Evolutionary conservation across 2,888 invertebrate genomes (phyloP).

Genomic region (Anaspis maculata): DNA sequence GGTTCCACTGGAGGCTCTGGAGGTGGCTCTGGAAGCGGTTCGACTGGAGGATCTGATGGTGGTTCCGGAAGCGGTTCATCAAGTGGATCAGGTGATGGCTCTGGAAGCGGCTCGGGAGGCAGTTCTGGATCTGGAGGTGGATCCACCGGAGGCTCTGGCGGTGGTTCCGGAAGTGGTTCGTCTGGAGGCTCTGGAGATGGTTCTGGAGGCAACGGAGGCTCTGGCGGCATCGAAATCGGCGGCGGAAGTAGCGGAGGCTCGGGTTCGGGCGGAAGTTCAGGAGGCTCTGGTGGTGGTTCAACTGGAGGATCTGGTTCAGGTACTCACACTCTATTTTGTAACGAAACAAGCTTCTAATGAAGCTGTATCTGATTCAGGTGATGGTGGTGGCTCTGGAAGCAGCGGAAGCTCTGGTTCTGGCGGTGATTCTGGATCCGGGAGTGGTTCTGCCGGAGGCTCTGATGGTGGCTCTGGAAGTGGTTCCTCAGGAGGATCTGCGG

Average conservation of each 20-base stretch:
- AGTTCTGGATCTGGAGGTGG: neutral
- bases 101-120: neutral
- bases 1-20: too few relatives aligned
- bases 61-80: neutral
- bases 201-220: neutral
- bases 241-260: neutral
- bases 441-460: too few relatives aligned
- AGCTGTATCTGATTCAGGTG: too few relatives aligned
- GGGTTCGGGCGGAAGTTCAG: neutral
- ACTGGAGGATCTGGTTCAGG: neutral
- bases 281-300: neutral
- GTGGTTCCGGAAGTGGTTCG: too few relatives aligned
- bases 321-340: neutral
- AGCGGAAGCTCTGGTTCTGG: too few relatives aligned
- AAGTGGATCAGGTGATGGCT: neutral
- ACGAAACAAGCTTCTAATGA: neutral
- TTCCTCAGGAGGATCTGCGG: too few relatives aligned
- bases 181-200: too few relatives aligned
- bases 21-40: conserved; percentile 1
- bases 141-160: neutral
- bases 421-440: too few relatives aligned
- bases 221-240: neutral
- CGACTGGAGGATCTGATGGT: neutral
- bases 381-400: too few relatives aligned
- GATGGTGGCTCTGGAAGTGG: too few relatives aligned